Evolutionary conservation across 2,888 invertebrate species (phyloP).

Genomic region (Frankliniella intonsa): DNA sequence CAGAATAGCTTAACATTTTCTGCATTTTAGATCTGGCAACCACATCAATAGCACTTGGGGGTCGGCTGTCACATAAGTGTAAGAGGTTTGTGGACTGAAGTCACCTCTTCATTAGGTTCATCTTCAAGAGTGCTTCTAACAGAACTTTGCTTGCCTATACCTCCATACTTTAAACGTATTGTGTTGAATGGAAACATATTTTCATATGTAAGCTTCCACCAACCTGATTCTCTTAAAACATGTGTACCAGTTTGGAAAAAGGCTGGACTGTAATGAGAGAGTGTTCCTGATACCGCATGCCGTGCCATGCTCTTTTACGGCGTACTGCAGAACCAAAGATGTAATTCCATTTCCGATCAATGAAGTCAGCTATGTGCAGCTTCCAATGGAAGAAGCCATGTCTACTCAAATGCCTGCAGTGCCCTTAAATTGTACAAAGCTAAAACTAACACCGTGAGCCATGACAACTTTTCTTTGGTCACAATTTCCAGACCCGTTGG

Average conservation of each 20-base stretch:
- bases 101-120: neutral
- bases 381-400: conserved; percentile 83
- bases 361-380: conserved; percentile 73
- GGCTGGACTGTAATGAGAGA: conserved; percentile 70
- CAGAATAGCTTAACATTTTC: neutral
- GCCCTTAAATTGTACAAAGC: conserved; percentile 71
- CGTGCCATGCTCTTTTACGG: conserved; percentile 79
- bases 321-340: neutral
- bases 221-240: conserved; percentile 70
- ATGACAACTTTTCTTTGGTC: conserved; percentile 62
- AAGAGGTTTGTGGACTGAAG: neutral
- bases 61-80: neutral
- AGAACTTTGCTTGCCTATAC: neutral
- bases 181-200: conserved; percentile 1
- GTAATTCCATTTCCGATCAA: conserved; percentile 71
- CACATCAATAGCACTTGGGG: neutral
- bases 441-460: conserved; percentile 69
- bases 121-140: neutral
- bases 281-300: conserved; percentile 77
- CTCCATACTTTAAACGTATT: neutral
- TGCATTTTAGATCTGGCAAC: neutral
- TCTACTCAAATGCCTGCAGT: conserved; percentile 67
- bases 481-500: conserved; percentile 54
- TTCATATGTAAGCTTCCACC: conserved; percentile 68
- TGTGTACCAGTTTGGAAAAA: conserved; percentile 72